Percentiles rank a stretch among this genome's conserved stretches.
Conservation (phyloP, 2,797 vertebrate genomes). For the Chelidonichthys spinosus region DNA sequence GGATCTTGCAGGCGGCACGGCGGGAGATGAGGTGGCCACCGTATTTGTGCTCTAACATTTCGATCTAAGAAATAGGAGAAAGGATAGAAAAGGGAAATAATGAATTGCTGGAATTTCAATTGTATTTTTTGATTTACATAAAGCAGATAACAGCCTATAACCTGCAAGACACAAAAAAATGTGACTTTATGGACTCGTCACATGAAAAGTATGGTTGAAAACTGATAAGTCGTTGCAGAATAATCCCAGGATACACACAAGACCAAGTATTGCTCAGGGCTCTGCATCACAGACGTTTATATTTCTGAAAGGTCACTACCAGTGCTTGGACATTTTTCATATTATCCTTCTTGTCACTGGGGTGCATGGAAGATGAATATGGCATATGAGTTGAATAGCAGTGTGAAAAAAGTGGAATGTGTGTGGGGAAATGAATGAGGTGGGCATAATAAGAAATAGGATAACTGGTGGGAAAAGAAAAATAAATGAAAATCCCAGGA, state of each 20-base stretch:
- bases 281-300: neutral
- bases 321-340: neutral
- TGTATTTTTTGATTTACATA: neutral
- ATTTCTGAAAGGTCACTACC: neutral
- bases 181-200: neutral
- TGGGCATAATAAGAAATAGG: conserved; percentile 8
- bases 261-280: neutral
- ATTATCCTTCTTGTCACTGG: conserved; percentile 7
- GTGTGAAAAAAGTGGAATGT: neutral
- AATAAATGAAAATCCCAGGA: conserved; percentile 16
- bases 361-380: conserved; percentile 48
- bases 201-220: neutral
- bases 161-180: neutral
- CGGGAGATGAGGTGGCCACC: conserved; percentile 97
- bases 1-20: conserved; percentile 97
- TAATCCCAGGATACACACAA: neutral
- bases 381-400: conserved; percentile 22
- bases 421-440: conserved; percentile 28
- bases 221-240: neutral
- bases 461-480: neutral
- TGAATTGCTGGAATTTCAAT: conserved; percentile 3
- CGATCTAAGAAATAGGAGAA: conserved; percentile 87
- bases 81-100: conserved; percentile 33
- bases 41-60: conserved; percentile 99
- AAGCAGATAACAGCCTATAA: neutral